phyloP scores from a whole-genome alignment of 2,888 invertebrate genomes.

The Nomada ferruginata region DNA sequence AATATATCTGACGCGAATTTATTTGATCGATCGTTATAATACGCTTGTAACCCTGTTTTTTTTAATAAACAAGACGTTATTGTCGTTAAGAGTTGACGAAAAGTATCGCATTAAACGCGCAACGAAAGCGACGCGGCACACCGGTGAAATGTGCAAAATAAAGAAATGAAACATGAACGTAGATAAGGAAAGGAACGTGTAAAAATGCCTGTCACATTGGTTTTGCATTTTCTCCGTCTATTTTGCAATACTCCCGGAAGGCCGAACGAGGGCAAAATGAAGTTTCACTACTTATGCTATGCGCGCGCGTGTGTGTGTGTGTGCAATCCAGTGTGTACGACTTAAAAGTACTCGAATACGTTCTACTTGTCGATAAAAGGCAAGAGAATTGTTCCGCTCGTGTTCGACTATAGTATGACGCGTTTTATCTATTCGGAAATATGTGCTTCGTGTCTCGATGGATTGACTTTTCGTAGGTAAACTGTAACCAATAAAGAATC shows the following conservation, averaged over 20 bases:
- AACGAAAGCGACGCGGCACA: conserved; percentile 33
- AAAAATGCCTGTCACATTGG: conserved; percentile 19
- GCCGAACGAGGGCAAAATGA: conserved; percentile 58
- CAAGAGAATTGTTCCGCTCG: conserved; percentile 74
- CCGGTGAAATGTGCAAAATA: neutral
- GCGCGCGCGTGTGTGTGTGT: conserved; percentile 38
- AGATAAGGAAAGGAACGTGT: neutral
- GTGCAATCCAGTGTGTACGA: conserved; percentile 68
- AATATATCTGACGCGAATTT: no score
- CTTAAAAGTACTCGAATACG: conserved; percentile 73
- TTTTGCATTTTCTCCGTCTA: conserved; percentile 18
- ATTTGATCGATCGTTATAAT: no score
- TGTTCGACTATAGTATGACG: conserved; percentile 71
- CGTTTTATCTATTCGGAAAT: conserved; percentile 62
- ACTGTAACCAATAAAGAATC: conserved; percentile 66
- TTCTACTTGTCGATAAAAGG: conserved; percentile 73
- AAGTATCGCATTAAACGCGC: neutral
- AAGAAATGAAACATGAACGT: neutral
- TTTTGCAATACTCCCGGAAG: conserved; percentile 31
- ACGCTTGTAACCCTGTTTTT: no score
- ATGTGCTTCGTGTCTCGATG: conserved; percentile 68
- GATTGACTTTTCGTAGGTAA: conserved; percentile 72
- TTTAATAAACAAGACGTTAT: no score
- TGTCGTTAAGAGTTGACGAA: conserved; percentile 16
- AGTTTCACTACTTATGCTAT: conserved; percentile 64